A percentile compares a stretch with the other conserved stretches of the same genome.
Conservation (phyloP, 2,797 vertebrate species). For the Gymnopithys bicolor region DNA sequence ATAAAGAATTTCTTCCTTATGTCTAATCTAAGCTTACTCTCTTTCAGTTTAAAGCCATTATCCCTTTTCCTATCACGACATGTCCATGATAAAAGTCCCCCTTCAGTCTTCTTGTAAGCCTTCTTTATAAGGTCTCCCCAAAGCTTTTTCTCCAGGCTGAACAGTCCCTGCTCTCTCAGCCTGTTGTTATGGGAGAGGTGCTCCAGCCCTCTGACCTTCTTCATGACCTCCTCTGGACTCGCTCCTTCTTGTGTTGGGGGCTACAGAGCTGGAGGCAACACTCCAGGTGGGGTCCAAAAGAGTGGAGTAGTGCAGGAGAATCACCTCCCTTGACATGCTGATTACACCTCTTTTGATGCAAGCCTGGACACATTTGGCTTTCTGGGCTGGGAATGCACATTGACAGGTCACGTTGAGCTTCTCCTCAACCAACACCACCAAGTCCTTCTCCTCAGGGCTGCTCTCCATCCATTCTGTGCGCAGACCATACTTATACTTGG, state of each 20-base stretch:
- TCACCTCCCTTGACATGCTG: not conserved
- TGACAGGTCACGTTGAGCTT: not conserved
- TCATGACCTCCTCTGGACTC: not conserved
- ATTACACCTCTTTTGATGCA: fast-evolving
- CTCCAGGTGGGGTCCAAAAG: not conserved
- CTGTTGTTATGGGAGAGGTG: not conserved
- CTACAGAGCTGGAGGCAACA: not conserved
- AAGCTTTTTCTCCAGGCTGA: not conserved
- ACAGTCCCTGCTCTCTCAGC: not conserved
- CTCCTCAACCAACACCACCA: no score
- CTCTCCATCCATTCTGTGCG: not conserved
- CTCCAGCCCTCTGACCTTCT: not conserved
- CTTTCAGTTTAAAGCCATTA: not conserved
- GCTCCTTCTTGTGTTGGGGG: fast-evolving
- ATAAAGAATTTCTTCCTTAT: not conserved
- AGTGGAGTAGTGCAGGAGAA: no score
- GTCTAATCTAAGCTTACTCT: not conserved
- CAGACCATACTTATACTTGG: not conserved
- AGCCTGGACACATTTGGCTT: not conserved
- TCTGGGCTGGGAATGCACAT: no score
- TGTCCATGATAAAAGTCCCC: not conserved
- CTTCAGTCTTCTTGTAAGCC: not conserved
- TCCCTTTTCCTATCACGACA: not conserved
- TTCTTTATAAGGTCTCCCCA: not conserved
- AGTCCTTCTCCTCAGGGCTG: not conserved